Conservation (phyloP, 2,888 invertebrate species). For the Amiota mariae region DNA sequence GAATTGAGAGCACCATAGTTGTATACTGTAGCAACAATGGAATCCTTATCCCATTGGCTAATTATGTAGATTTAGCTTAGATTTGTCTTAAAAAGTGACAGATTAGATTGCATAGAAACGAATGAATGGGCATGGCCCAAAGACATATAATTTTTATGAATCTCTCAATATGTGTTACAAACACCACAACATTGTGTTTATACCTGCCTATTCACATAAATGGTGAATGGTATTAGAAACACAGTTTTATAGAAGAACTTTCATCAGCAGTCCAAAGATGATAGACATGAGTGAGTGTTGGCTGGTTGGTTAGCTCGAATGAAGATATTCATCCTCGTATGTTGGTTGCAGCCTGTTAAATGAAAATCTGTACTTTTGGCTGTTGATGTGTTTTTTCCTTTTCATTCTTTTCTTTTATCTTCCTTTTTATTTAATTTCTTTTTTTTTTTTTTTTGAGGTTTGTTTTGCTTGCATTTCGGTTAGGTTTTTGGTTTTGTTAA, state of each 20-base stretch:
- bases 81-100: too few species aligned
- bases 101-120: too few species aligned
- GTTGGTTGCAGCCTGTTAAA: slow-evolving; percentile 44
- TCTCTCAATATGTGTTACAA: background rate
- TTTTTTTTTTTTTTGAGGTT: slow-evolving; percentile 34
- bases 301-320: background rate
- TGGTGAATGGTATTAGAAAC: slow-evolving; percentile 31
- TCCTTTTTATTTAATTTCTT: slow-evolving; percentile 39
- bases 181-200: background rate
- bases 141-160: background rate
- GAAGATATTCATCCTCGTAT: background rate
- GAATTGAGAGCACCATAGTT: too few species aligned
- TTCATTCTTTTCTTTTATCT: slow-evolving; percentile 35
- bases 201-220: background rate
- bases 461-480: slow-evolving; percentile 20
- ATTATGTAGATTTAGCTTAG: too few species aligned
- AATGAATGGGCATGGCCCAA: background rate
- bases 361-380: slow-evolving; percentile 60
- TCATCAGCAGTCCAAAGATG: background rate
- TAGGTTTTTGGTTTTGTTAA: background rate
- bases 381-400: slow-evolving; percentile 56
- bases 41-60: too few species aligned
- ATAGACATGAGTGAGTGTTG: too few species aligned
- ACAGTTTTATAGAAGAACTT: slow-evolving; percentile 46
- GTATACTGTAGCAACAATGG: too few species aligned